These are phyloP conservation scores for Crocidura indochinensis DNA, from an alignment of 2,797 vertebrate species.

Conservation along the genomic window DNA sequence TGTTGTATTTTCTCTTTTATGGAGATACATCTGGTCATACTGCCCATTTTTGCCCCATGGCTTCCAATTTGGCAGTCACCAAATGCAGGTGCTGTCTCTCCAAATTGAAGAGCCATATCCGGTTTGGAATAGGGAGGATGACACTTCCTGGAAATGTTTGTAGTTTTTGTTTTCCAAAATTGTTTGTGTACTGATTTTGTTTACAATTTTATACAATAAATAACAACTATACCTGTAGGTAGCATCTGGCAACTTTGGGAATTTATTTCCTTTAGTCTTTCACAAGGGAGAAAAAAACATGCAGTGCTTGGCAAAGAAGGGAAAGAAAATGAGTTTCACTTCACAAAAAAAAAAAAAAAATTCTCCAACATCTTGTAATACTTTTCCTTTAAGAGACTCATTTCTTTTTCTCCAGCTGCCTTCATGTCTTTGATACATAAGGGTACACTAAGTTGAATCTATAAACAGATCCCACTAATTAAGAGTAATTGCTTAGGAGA, in stretches of 20 bases:
- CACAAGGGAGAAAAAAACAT: constrained; percentile 10
- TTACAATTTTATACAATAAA: constrained; percentile 71
- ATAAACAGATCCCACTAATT: constrained; percentile 93
- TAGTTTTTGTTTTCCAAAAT: constrained; percentile 80
- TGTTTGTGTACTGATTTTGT: constrained; percentile 84
- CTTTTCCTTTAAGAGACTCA: constrained; percentile 90
- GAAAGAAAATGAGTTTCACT: constrained; percentile 71
- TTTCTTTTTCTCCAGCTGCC: constrained; percentile 90
- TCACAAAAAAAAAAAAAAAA: constrained; percentile 60
- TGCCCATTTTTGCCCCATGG: constrained; percentile 85
- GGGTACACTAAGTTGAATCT: constrained; percentile 92
- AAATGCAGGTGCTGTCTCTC: constrained; percentile 87
- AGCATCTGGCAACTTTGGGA: neutral
- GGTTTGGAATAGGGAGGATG: constrained; percentile 67
- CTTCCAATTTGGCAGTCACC: constrained; percentile 87
- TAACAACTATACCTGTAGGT: constrained; percentile 20
- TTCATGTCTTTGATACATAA: constrained; percentile 90
- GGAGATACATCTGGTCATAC: constrained; percentile 88
- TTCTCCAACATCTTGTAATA: constrained; percentile 71
- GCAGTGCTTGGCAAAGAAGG: neutral
- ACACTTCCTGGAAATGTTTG: constrained; percentile 82
- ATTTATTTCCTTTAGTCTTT: neutral
- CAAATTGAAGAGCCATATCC: constrained; percentile 84
- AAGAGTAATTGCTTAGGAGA: constrained; percentile 93
- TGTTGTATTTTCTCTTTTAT: constrained; percentile 87